phyloP scores from a whole-genome alignment of 1,140 invertebrate species.

The Drosophila subobscura region DNA sequence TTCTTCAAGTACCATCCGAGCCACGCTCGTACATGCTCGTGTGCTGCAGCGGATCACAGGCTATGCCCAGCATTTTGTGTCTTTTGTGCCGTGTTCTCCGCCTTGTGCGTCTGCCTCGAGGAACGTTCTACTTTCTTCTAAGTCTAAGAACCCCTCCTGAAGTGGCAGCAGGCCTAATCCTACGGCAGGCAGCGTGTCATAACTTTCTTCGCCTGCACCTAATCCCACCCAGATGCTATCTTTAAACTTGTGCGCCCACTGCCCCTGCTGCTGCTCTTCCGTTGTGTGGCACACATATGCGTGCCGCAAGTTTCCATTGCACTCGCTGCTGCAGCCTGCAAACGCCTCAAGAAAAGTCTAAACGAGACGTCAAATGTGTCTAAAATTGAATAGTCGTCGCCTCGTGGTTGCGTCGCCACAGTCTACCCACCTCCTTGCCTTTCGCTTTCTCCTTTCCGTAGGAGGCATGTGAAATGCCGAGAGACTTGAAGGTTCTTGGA shows the following conservation, averaged over 20 bases:
- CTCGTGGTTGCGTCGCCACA: conserved; percentile 61
- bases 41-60: conserved; percentile 86
- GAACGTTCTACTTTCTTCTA: conserved; percentile 55
- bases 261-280: conserved; percentile 7
- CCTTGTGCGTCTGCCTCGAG: conserved; percentile 30
- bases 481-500: conserved; percentile 24
- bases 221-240: conserved; percentile 57
- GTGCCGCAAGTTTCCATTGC: conserved; percentile 67
- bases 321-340: conserved; percentile 47
- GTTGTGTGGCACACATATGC: conserved; percentile 60
- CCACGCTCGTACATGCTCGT: conserved; percentile 88
- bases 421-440: background rate
- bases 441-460: background rate
- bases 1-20: conserved; percentile 83
- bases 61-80: conserved; percentile 74
- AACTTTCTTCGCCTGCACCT: conserved; percentile 39
- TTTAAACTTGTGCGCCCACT: conserved; percentile 43
- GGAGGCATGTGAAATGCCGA: conserved; percentile 11
- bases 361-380: conserved; percentile 55
- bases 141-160: conserved; percentile 18
- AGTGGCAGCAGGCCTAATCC: conserved; percentile 31
- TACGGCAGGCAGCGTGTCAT: conserved; percentile 34
- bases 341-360: conserved; percentile 40
- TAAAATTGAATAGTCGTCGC: conserved; percentile 79
- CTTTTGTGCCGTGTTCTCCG: conserved; percentile 23